Conservation (phyloP, 2,888 invertebrate genomes). For the Eilema depressum region DNA sequence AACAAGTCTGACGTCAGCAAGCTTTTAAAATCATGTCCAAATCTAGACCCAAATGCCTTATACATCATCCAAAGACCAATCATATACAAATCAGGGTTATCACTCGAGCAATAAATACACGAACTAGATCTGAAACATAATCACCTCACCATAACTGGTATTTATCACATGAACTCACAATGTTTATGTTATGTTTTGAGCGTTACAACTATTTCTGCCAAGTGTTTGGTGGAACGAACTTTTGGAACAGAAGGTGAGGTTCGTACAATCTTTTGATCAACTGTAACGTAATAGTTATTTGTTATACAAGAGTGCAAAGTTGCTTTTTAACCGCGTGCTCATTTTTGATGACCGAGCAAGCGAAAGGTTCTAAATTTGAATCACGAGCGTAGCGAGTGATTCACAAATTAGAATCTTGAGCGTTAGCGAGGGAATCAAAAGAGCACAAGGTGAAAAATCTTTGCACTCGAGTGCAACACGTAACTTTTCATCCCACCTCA, state of each 20-base stretch:
- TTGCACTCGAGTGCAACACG: too few species aligned
- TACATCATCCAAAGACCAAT: conserved; percentile 58
- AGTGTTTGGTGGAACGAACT: conserved; percentile 47
- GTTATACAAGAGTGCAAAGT: too few species aligned
- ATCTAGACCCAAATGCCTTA: conserved; percentile 52
- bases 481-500: too few species aligned
- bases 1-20: conserved; percentile 11
- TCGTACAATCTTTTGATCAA: too few species aligned
- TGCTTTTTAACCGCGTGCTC: too few species aligned
- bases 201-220: conserved; percentile 74
- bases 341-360: too few species aligned
- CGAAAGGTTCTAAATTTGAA: too few species aligned
- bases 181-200: conserved; percentile 66
- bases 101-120: conserved; percentile 60
- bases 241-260: conserved; percentile 38
- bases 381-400: too few species aligned
- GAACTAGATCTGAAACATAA: conserved; percentile 64
- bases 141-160: conserved; percentile 63
- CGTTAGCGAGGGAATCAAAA: too few species aligned
- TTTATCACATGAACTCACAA: conserved; percentile 66
- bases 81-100: conserved; percentile 72
- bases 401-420: too few species aligned
- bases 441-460: too few species aligned
- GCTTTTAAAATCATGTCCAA: conserved; percentile 46
- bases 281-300: too few species aligned